Evolutionary conservation across 2,888 invertebrate species (phyloP).

Genomic region (Dolichomitus sp.): DNA sequence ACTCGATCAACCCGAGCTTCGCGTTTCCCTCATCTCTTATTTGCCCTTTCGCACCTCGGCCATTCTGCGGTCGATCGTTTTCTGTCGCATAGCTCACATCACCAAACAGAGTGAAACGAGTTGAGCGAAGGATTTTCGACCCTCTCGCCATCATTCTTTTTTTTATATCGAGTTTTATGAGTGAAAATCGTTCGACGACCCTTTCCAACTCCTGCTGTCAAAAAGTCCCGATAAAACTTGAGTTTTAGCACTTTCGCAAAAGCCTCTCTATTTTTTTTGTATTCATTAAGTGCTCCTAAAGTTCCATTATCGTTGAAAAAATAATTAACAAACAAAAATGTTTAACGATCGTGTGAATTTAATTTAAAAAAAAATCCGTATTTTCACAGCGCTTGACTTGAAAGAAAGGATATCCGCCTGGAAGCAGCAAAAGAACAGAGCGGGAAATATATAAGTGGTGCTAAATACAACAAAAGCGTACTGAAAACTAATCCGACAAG

Average conservation of each 20-base stretch:
- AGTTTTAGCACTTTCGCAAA: background rate
- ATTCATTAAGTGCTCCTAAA: background rate
- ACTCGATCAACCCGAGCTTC: constrained; percentile 58
- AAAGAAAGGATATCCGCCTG: constrained; percentile 95
- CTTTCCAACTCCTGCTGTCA: background rate
- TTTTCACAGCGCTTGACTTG: constrained; percentile 91
- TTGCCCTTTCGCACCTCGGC: background rate
- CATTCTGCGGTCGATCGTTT: constrained; percentile 45
- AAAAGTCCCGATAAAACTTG: background rate
- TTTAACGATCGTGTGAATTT: background rate
- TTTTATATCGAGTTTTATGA: constrained; percentile 28
- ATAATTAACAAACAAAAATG: no score
- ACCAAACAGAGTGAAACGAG: constrained; percentile 6
- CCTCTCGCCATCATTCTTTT: background rate
- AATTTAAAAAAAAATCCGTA: constrained; percentile 17
- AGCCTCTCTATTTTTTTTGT: background rate
- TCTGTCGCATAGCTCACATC: constrained; percentile 13
- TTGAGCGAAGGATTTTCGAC: constrained; percentile 4
- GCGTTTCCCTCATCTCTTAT: constrained; percentile 24
- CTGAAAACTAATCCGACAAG: constrained; percentile 47
- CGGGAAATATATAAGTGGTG: constrained; percentile 79
- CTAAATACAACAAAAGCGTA: constrained; percentile 50
- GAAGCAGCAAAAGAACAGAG: constrained; percentile 92
- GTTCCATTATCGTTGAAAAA: background rate
- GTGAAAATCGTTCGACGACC: constrained; percentile 12